Conservation (phyloP, 2,113 vertebrate genomes). For the Vulpes lagopus region DNA sequence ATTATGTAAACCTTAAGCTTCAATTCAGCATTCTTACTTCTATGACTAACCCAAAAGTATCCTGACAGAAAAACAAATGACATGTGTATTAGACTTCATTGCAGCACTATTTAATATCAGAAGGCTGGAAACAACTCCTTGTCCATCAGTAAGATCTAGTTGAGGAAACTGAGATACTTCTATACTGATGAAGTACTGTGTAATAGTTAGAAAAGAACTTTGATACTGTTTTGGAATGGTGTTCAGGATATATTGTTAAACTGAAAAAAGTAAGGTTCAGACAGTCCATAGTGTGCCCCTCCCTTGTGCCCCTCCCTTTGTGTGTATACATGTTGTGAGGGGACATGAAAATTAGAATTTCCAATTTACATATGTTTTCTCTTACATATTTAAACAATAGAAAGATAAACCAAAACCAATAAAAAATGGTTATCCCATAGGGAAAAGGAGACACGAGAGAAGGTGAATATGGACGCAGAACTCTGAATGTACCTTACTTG, state of each 20-base stretch:
- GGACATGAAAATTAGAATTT: not conserved
- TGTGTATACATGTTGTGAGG: not conserved
- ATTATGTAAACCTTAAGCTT: not conserved
- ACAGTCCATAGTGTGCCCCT: not conserved
- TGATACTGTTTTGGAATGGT: not conserved
- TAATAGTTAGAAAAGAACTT: not conserved
- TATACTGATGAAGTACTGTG: not conserved
- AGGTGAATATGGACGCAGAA: not conserved
- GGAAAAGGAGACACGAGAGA: not conserved
- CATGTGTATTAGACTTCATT: not conserved
- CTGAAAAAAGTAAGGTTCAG: not conserved
- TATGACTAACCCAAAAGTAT: not conserved
- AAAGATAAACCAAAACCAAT: not conserved
- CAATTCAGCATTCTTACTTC: not conserved
- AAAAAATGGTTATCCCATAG: not conserved
- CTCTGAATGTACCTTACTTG: not conserved
- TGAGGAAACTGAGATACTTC: not conserved
- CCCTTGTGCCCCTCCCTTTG: not conserved
- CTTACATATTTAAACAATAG: not conserved
- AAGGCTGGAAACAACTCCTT: not conserved
- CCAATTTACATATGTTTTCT: not conserved
- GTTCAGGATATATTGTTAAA: not conserved
- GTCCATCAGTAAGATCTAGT: not conserved
- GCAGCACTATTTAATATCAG: not conserved
- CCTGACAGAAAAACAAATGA: not conserved